These are phyloP conservation scores for Sceloporus tristichus DNA, from an alignment of 2,113 vertebrate genomes.

Conservation along the genomic window DNA sequence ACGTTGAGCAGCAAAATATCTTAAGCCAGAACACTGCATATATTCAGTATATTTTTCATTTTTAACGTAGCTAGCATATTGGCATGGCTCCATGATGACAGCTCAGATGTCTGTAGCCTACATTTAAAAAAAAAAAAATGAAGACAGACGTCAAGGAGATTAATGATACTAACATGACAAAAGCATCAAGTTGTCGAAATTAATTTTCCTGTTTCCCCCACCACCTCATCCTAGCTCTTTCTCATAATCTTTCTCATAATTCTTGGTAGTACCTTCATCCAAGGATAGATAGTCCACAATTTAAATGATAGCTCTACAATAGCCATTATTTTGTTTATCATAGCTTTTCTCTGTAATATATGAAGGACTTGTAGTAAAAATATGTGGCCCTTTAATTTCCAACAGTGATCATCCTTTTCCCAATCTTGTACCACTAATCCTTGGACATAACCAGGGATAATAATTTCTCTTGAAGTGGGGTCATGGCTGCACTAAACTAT, in stretches of 20 bases:
- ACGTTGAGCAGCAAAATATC: neutral
- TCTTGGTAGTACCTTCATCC: neutral
- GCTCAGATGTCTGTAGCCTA: neutral
- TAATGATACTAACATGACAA: neutral
- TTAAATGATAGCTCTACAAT: neutral
- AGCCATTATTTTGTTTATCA: neutral
- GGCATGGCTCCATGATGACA: neutral
- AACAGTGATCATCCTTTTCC: neutral
- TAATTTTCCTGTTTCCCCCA: neutral
- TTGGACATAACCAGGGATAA: neutral
- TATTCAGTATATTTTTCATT: neutral
- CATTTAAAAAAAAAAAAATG: neutral
- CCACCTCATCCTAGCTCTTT: neutral
- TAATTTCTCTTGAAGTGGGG: neutral
- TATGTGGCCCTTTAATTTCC: neutral
- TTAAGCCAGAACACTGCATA: neutral
- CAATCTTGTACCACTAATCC: neutral
- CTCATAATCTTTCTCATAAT: neutral
- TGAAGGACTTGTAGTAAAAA: neutral
- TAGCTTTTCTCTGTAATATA: neutral
- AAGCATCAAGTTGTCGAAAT: neutral
- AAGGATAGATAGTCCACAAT: neutral
- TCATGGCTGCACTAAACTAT: neutral
- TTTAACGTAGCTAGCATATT: neutral
- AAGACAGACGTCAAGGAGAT: neutral